Evolutionary conservation across 2,888 invertebrate genomes (phyloP).

Genomic region (Lasius fuliginosus): DNA sequence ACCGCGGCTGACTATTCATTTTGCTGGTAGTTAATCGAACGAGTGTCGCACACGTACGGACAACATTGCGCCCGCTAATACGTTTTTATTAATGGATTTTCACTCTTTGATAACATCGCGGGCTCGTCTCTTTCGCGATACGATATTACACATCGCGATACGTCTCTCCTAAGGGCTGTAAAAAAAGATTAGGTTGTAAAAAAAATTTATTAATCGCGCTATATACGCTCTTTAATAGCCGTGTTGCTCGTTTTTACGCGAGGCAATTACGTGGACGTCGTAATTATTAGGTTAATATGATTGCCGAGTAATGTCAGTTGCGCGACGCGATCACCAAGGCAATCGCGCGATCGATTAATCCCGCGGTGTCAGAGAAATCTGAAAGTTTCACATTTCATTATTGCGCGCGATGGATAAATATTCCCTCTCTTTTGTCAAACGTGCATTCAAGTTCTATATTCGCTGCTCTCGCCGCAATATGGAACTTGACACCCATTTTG

Average conservation of each 20-base stretch:
- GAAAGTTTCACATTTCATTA: slow-evolving; percentile 9
- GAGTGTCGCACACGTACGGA: slow-evolving; percentile 22
- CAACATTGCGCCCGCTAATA: background rate
- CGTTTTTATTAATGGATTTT: slow-evolving; percentile 46
- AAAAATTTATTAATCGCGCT: slow-evolving; percentile 44
- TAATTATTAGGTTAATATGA: slow-evolving; percentile 41
- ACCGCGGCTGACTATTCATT: slow-evolving; percentile 58
- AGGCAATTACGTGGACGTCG: slow-evolving; percentile 19
- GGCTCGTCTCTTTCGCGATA: slow-evolving; percentile 2
- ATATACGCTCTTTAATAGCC: slow-evolving; percentile 26
- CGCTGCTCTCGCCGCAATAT: slow-evolving; percentile 28
- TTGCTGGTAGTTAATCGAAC: slow-evolving; percentile 71
- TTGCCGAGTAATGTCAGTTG: background rate
- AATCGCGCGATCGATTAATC: slow-evolving; percentile 15
- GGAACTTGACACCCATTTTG: slow-evolving; percentile 39
- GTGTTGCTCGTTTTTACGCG: slow-evolving; percentile 34
- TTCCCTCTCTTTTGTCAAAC: background rate
- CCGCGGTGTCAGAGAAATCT: slow-evolving; percentile 6
- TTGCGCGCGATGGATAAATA: background rate
- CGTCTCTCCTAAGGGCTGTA: background rate
- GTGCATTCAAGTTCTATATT: background rate
- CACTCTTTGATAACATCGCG: slow-evolving; percentile 45
- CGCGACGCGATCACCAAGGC: no score
- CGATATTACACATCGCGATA: slow-evolving; percentile 31
- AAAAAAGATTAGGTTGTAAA: slow-evolving; percentile 34